phyloP scores from a whole-genome alignment of 2,113 vertebrate species.

The Aix galericulata region DNA sequence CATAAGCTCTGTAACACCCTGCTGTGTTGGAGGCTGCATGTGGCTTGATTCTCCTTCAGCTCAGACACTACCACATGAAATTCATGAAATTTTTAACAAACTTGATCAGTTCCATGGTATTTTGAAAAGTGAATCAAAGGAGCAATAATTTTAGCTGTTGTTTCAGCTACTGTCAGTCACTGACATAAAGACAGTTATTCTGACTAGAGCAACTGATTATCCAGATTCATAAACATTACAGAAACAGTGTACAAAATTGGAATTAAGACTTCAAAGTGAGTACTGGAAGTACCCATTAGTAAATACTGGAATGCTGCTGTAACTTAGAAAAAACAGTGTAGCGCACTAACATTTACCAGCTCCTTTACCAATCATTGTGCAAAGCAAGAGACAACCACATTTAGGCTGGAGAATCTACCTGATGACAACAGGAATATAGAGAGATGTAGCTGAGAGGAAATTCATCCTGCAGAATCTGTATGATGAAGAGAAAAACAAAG shows the following conservation, averaged over 20 bases:
- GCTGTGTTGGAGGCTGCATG: rapidly evolving
- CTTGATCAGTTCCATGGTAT: rapidly evolving
- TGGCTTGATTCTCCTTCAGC: not conserved
- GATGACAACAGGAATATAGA: not conserved
- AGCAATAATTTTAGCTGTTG: not conserved
- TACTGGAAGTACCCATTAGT: not conserved
- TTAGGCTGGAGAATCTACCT: not conserved
- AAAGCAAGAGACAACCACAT: not conserved
- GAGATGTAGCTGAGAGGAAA: not conserved
- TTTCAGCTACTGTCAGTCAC: not conserved
- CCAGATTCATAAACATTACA: not conserved
- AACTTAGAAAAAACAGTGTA: not conserved
- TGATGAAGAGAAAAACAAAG: not conserved
- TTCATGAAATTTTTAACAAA: not conserved
- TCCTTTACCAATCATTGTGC: not conserved
- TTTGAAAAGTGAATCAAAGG: not conserved
- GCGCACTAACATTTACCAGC: not conserved
- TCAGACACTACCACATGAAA: not conserved
- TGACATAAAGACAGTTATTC: not conserved
- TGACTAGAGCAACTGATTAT: not conserved
- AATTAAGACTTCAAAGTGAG: not conserved
- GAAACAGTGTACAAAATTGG: not conserved
- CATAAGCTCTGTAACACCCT: rapidly evolving
- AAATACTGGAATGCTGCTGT: not conserved
- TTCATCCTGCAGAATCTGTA: not conserved